Conservation (phyloP, 2,113 vertebrate species). For the Trichechus manatus region DNA sequence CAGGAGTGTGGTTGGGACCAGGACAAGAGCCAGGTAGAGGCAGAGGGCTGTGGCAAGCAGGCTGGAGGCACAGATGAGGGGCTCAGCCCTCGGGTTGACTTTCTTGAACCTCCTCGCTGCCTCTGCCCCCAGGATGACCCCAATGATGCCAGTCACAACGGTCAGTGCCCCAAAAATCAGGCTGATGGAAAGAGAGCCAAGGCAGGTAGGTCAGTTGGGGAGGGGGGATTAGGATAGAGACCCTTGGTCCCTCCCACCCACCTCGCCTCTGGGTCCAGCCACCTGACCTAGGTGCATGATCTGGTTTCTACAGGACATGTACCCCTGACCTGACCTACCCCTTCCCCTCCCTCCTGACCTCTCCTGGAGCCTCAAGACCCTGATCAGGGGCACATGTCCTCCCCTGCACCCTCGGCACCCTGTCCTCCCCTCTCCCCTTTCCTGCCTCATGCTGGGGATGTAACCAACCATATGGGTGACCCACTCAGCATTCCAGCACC, state of each 20-base stretch:
- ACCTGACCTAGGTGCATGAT: not conserved
- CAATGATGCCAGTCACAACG: constrained; percentile 91
- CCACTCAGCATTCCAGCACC: not conserved
- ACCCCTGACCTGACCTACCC: not conserved
- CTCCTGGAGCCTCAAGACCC: not conserved
- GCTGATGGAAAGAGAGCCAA: constrained; percentile 86
- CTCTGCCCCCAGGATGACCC: constrained; percentile 90
- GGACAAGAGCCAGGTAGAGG: constrained; percentile 90
- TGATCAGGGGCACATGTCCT: not conserved
- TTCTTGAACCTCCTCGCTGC: constrained; percentile 88
- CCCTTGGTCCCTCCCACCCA: not conserved
- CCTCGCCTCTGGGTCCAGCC: not conserved
- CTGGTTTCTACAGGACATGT: not conserved
- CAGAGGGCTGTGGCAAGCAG: constrained; percentile 91
- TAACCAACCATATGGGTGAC: not conserved
- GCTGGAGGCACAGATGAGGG: constrained; percentile 94
- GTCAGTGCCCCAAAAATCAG: constrained; percentile 93
- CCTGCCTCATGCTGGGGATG: not conserved
- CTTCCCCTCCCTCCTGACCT: not conserved
- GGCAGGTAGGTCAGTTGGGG: not conserved
- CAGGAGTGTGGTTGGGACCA: constrained; percentile 88
- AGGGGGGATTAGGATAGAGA: not conserved
- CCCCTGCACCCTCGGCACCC: not conserved
- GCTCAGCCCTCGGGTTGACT: constrained; percentile 90
- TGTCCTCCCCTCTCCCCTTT: not conserved